Evolutionary conservation across 2,888 invertebrate species (phyloP).

Genomic region (Tenthredo livida): DNA sequence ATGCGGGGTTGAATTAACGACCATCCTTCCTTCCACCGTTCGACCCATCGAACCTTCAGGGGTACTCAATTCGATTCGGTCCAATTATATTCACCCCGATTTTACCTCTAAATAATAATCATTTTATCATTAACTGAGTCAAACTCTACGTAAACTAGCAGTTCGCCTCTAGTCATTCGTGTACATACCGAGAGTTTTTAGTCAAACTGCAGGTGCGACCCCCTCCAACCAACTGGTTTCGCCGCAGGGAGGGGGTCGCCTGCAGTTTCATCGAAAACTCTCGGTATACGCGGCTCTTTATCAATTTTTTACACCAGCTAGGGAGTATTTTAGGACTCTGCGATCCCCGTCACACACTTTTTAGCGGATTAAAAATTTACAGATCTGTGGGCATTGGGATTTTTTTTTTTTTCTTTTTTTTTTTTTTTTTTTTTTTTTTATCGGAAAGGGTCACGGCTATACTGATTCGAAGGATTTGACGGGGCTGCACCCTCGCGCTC

Average conservation of each 20-base stretch:
- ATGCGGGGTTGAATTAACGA: slow-evolving; percentile 38
- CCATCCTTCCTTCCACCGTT: slow-evolving; percentile 2
- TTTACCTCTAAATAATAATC: neutral
- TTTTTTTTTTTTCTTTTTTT: neutral
- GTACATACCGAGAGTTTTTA: too few relatives aligned
- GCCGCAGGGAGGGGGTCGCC: too few relatives aligned
- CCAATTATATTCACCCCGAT: slow-evolving; percentile 23
- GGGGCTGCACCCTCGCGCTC: neutral
- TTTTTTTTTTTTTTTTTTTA: neutral
- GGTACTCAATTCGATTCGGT: slow-evolving; percentile 26
- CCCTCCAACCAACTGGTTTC: too few relatives aligned
- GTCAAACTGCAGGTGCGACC: too few relatives aligned
- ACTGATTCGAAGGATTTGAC: slow-evolving; percentile 21
- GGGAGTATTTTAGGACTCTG: neutral
- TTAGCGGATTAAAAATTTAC: slow-evolving; percentile 30
- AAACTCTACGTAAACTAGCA: too few relatives aligned
- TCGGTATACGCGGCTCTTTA: too few relatives aligned
- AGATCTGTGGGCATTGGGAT: slow-evolving; percentile 2
- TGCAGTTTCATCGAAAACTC: too few relatives aligned
- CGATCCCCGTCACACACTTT: neutral
- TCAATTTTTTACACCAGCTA: too few relatives aligned
- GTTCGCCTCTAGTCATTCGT: too few relatives aligned
- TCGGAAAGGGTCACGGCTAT: neutral
- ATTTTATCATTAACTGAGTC: neutral
- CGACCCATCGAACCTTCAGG: neutral